Percentiles rank a stretch among this genome's conserved stretches.
Evolutionary conservation across 2,888 invertebrate genomes (phyloP).

Genomic region (Lepidochrysops patricia): DNA sequence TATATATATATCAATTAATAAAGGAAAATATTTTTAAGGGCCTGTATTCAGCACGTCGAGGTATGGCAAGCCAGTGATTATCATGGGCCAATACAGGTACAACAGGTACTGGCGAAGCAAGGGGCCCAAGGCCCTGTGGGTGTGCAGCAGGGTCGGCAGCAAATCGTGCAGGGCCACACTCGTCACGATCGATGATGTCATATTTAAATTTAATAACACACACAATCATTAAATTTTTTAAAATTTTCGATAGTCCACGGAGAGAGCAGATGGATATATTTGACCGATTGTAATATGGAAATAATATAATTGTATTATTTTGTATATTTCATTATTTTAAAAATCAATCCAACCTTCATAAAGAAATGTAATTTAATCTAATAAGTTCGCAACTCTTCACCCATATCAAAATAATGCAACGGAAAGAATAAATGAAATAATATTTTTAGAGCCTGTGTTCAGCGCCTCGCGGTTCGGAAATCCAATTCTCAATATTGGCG

Average conservation of each 20-base stretch:
- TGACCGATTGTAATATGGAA: background rate
- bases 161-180: slow-evolving; percentile 34
- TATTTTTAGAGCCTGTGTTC: slow-evolving; percentile 27
- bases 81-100: slow-evolving; percentile 31
- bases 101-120: slow-evolving; percentile 35
- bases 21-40: slow-evolving; percentile 16
- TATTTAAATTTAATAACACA: slow-evolving; percentile 27
- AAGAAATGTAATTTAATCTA: no score
- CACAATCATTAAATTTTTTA: slow-evolving; percentile 32
- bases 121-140: slow-evolving; percentile 33
- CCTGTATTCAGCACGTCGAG: slow-evolving; percentile 24
- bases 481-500: slow-evolving; percentile 31
- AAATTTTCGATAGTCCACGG: no score
- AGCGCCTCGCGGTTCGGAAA: slow-evolving; percentile 32
- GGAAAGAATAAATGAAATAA: background rate
- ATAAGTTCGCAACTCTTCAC: no score
- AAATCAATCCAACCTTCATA: no score
- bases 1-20: no score
- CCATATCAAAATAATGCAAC: no score
- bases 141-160: slow-evolving; percentile 27
- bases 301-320: no score
- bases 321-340: no score
- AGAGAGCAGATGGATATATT: no score
- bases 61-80: slow-evolving; percentile 28
- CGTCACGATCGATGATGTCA: no score